These are phyloP conservation scores for Pterocles gutturalis DNA, from an alignment of 2,113 vertebrate genomes.

Conservation along the genomic window DNA sequence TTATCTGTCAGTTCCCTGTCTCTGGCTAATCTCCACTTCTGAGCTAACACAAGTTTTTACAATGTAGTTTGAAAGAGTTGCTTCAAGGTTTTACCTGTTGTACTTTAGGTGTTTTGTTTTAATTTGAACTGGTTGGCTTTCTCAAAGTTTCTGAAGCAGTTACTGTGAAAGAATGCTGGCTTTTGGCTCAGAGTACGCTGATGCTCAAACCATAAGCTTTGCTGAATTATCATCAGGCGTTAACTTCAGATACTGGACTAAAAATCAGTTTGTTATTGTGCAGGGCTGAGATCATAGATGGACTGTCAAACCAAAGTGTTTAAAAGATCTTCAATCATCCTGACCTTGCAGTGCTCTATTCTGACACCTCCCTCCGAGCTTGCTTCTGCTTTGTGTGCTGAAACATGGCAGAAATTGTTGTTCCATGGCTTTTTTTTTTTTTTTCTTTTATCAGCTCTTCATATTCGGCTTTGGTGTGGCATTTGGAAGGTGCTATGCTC, in stretches of 20 bases:
- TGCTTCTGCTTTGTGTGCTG: not conserved
- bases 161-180: not conserved
- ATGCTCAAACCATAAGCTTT: not conserved
- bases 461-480: rapidly evolving
- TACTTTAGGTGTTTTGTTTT: not conserved
- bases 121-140: not conserved
- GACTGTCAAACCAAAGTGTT: not conserved
- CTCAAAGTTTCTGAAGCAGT: not conserved
- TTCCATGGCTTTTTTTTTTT: not conserved
- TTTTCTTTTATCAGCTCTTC: not conserved
- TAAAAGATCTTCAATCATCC: too few species aligned
- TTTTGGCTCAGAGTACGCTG: not conserved
- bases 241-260: not conserved
- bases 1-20: not conserved
- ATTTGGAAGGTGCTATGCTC: not conserved
- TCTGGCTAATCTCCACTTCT: not conserved
- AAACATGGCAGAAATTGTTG: rapidly evolving
- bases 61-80: not conserved
- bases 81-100: not conserved
- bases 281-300: not conserved
- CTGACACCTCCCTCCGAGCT: not conserved
- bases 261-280: not conserved
- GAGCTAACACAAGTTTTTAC: not conserved
- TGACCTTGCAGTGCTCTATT: not conserved
- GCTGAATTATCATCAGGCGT: not conserved